phyloP scores from a whole-genome alignment of 2,113 vertebrate species.

The Pristiophorus japonicus region DNA sequence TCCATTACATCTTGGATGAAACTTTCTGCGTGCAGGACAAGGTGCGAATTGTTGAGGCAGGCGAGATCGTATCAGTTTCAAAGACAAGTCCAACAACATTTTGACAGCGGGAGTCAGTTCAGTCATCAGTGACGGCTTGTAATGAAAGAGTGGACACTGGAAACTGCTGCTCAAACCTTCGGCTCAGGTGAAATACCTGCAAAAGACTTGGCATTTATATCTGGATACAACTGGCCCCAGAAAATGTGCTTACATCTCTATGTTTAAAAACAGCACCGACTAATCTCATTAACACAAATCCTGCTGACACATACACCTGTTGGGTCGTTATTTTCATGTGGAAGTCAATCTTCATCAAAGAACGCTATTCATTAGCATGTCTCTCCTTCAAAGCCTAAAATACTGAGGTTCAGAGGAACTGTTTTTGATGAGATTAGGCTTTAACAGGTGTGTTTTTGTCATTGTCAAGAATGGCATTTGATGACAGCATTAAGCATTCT shows the following conservation, averaged over 20 bases:
- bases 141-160: neutral
- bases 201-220: neutral
- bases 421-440: conserved; percentile 29
- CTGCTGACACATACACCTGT: conserved; percentile 34
- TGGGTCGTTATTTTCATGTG: conserved; percentile 33
- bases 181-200: conserved; percentile 32
- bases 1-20: conserved; percentile 30
- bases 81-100: neutral
- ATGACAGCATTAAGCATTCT: conserved; percentile 10
- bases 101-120: conserved; percentile 28
- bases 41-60: conserved; percentile 1
- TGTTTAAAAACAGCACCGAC: conserved; percentile 30
- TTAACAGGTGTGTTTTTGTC: conserved; percentile 32
- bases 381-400: conserved; percentile 28
- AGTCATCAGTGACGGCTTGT: neutral
- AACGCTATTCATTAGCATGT: conserved; percentile 15
- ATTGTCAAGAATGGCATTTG: neutral
- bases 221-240: neutral
- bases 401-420: conserved; percentile 5
- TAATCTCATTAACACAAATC: conserved; percentile 34
- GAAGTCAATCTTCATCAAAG: conserved; percentile 31
- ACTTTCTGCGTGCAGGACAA: neutral
- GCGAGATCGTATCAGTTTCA: conserved; percentile 29
- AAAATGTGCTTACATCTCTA: conserved; percentile 3
- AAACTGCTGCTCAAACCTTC: neutral